These are phyloP conservation scores for Indri indri DNA, from an alignment of 2,113 vertebrate genomes.

Conservation along the genomic window DNA sequence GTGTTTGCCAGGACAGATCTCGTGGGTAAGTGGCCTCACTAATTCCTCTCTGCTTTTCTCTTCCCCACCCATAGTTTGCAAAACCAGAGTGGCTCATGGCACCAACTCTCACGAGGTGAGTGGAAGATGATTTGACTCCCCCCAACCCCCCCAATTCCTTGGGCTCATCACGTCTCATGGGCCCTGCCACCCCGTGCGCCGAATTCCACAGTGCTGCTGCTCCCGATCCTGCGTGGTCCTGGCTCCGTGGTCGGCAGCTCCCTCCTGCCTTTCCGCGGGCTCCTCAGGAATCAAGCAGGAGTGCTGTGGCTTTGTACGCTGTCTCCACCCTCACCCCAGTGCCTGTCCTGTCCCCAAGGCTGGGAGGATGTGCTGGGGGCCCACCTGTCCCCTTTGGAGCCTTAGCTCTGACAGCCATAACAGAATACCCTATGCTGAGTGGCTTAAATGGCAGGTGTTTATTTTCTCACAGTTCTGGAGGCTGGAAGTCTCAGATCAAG, in stretches of 20 bases:
- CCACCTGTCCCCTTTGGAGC: background rate
- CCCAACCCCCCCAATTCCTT: fast-evolving
- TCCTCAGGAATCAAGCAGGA: background rate
- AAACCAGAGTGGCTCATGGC: constrained; percentile 98
- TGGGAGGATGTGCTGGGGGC: no score
- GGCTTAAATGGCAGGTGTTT: background rate
- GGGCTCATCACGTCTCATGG: fast-evolving
- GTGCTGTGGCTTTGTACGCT: fast-evolving
- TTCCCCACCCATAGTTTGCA: constrained; percentile 91
- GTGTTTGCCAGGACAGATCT: fast-evolving
- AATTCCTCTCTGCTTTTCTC: constrained; percentile 59
- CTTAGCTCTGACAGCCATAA: no score
- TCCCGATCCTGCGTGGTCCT: no score
- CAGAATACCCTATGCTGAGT: no score
- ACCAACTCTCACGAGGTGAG: constrained; percentile 99
- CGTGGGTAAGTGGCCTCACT: background rate
- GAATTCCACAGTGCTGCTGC: background rate
- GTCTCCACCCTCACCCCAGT: background rate
- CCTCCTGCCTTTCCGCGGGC: background rate
- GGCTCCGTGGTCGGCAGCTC: background rate
- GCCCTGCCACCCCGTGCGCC: background rate
- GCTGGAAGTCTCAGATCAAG: background rate
- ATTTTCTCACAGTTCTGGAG: background rate
- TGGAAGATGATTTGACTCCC: background rate
- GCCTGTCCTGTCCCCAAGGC: background rate